phyloP scores from a whole-genome alignment of 2,113 vertebrate species.

The Callionymus lyra region DNA sequence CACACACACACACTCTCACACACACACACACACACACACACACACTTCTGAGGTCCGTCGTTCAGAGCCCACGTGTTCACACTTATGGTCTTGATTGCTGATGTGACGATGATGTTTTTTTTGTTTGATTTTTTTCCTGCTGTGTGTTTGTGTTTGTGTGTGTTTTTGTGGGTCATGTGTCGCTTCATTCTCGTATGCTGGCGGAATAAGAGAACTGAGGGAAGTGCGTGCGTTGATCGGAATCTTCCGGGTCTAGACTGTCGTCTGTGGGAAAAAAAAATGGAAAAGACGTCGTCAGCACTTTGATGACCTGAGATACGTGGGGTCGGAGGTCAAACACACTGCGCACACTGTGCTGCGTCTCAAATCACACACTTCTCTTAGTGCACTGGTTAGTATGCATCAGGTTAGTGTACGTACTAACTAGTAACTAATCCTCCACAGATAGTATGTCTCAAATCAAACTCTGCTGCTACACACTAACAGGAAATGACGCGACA shows the following conservation, averaged over 20 bases:
- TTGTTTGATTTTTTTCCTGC: slow-evolving; percentile 32
- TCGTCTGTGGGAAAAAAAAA: slow-evolving; percentile 67
- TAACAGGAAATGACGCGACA: too few relatives aligned
- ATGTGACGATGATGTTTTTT: slow-evolving; percentile 37
- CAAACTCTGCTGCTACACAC: too few relatives aligned
- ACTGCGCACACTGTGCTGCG: too few relatives aligned
- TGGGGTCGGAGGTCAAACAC: too few relatives aligned
- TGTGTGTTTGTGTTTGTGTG: slow-evolving; percentile 49
- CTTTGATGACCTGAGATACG: too few relatives aligned
- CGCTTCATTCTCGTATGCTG: slow-evolving; percentile 81
- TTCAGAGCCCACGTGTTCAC: slow-evolving; percentile 28
- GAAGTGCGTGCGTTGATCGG: slow-evolving; percentile 84
- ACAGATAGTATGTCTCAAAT: too few relatives aligned
- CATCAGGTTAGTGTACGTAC: too few relatives aligned
- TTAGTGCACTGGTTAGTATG: too few relatives aligned
- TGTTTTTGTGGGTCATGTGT: slow-evolving; percentile 46
- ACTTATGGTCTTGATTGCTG: slow-evolving; percentile 12
- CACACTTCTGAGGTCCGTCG: slow-evolving; percentile 50
- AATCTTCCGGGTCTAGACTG: slow-evolving; percentile 76
- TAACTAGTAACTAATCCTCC: too few relatives aligned
- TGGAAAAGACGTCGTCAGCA: neutral
- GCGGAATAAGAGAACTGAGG: slow-evolving; percentile 95
- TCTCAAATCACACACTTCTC: too few relatives aligned
- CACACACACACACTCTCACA: too few relatives aligned
- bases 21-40: too few relatives aligned